phyloP scores from a whole-genome alignment of 2,113 vertebrate genomes.

The Marmota monax region DNA sequence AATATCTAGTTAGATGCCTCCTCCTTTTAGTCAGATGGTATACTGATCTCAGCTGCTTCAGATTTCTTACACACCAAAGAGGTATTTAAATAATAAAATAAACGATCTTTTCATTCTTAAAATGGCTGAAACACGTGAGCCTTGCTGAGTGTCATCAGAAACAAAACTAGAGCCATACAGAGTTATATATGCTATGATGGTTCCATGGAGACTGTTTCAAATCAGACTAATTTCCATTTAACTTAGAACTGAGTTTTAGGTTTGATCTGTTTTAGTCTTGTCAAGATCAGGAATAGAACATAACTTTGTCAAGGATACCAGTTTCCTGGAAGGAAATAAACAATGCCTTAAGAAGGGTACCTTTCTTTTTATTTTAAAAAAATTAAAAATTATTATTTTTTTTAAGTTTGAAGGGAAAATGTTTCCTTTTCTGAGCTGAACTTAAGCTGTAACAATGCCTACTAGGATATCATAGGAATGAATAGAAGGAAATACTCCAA shows the following conservation, averaged over 20 bases:
- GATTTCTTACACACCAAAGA: slow-evolving; percentile 4
- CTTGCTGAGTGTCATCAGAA: background rate
- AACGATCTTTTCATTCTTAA: background rate
- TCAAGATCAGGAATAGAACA: slow-evolving; percentile 53
- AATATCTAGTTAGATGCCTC: background rate
- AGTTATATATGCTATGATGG: background rate
- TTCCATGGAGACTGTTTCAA: slow-evolving; percentile 29
- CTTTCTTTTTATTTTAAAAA: slow-evolving; percentile 63
- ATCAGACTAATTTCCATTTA: background rate
- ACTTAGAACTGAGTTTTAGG: slow-evolving; percentile 7
- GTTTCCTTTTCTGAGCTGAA: slow-evolving; percentile 35
- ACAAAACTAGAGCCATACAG: background rate
- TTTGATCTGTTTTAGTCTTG: slow-evolving; percentile 51
- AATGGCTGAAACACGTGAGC: background rate
- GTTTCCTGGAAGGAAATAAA: slow-evolving; percentile 69
- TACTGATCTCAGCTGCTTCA: background rate
- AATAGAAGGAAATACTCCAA: slow-evolving; percentile 58
- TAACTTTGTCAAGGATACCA: slow-evolving; percentile 62
- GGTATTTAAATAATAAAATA: background rate
- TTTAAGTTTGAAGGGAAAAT: slow-evolving; percentile 29
- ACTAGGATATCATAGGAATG: slow-evolving; percentile 22
- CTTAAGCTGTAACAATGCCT: slow-evolving; percentile 33
- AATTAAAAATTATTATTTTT: background rate
- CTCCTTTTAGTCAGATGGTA: background rate
- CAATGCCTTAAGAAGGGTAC: slow-evolving; percentile 44